Base-by-base conservation (phyloP, 1,140 invertebrate genomes). In the Camponotus floridanus region DNA sequence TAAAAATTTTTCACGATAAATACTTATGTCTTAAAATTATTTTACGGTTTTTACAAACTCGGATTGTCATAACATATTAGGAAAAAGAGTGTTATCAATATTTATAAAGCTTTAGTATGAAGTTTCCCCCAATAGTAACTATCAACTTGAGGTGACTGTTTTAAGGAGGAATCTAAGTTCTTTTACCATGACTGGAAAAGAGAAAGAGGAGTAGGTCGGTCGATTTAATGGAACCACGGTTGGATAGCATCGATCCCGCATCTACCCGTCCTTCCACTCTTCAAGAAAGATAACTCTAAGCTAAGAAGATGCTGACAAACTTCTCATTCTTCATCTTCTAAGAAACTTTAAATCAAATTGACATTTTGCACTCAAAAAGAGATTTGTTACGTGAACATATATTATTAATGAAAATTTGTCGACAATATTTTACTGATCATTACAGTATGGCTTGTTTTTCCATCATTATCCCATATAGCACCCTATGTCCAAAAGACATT, bases 331-430 rank as follows among this genome's bases (percentile, higher is more conserved):
- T 65, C 31, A 26, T 26, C 36, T 67, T 33, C 21, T 8, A n/a
- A n/a, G 26, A 76, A 90, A 90, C 71, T 90, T 90, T 83, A 90
- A 74, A 88, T 90, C 83, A 57, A 86, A 80, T 67, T 61, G 67
- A 84, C 57, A 33, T 31, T 70, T 48, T 42, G 6, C 26, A 26
- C 7, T 59, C 13, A 4, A 15, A 65, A 74, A 74, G 39, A 45
- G 71, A 89, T 87, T 67, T 42, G 3, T 5, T 6, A 18, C 31
- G 15, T 80, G 21, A 55, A 70, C 18, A 33, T 18, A 64, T 65
- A 26, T 33, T 51, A 31, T 62, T 0, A 33, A 21, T 78, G n/a
- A 48, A 78, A 65, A 65, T 15, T 26, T 65, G 18, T 26, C 7
- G 15, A 13, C 6, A 51, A 18, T 33, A 18, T 48, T 51, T 21